Percentiles rank a stretch among this genome's conserved stretches.
Evolutionary conservation across 2,113 vertebrate genomes (phyloP).

Genomic region (Brachypteracias leptosomus): DNA sequence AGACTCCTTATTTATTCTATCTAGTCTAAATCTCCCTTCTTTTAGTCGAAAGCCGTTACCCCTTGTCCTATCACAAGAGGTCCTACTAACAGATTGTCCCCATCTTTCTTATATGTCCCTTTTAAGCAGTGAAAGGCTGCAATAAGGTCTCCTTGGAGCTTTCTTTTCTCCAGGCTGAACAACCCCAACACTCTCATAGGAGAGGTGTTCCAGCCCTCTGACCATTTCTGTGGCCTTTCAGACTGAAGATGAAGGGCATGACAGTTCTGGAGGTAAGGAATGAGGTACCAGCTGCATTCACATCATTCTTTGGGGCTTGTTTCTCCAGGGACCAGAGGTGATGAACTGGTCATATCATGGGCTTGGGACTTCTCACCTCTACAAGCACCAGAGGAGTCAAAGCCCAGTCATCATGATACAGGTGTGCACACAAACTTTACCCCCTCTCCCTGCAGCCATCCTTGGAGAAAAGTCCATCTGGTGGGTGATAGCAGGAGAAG

Average conservation of each 20-base stretch:
- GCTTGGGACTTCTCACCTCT: neutral
- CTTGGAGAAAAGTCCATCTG: neutral
- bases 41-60: no score
- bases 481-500: neutral
- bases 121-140: neutral
- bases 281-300: neutral
- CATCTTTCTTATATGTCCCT: neutral
- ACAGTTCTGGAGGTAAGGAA: neutral
- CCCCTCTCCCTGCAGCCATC: neutral
- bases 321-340: neutral
- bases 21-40: no score
- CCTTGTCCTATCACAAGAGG: no score
- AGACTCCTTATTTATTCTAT: neutral
- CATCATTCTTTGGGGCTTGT: neutral
- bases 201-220: neutral
- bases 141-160: neutral
- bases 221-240: neutral
- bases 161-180: neutral
- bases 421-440: neutral
- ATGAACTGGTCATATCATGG: accelerated
- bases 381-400: neutral
- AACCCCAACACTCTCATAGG: neutral
- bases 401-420: accelerated
- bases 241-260: neutral
- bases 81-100: no score